Evolutionary conservation across 1,140 invertebrate species (phyloP), one percentile per base, ranked within the genome.

Genomic region (Campoletis sonorensis): DNA sequence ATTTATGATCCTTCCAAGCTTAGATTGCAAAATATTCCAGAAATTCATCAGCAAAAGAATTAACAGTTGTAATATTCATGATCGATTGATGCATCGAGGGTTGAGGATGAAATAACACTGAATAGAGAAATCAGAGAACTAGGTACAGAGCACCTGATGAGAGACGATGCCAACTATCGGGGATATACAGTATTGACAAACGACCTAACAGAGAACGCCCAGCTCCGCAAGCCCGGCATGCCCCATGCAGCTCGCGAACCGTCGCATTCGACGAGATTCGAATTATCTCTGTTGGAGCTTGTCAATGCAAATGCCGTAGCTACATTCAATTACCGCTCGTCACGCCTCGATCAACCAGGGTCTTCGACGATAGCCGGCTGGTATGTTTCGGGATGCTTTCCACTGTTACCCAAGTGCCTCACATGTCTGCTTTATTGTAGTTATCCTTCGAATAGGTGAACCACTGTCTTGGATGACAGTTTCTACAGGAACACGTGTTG

Each of bases 271-370:
- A 91, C 89, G 90, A 91, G 90, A 91, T 92, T 91, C 90, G 88
- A 91, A 91, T 92, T 92, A 92, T 92, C 90, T 92, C 89, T 90
- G 89, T 87, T 90, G 87, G 88, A 91, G 87, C 90, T 91, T 91
- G 90, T 91, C 90, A 92, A 91, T 92, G 91, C 90, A 91, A 92
- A 92, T 91, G 89, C 88, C 87, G 88, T 90, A 89, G 87, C 89
- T 91, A 90, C 90, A 90, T 91, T 92, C 90, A 91, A 91, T 91
- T 91, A 91, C 89, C 86, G 87, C 90, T 91, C 88, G 89, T 92
- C 91, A 92, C 90, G 90, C 90, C 89, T 85, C 87, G 90, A 91
- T 91, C 90, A 90, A 87, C 89, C 85, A 83, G 83, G 51, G 45
- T 16, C 67, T 70, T 33, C 76, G 54, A 78, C 58, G 76, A 78